phyloP scores from a whole-genome alignment of 1,140 invertebrate species.

The Vollenhovia emeryi region DNA sequence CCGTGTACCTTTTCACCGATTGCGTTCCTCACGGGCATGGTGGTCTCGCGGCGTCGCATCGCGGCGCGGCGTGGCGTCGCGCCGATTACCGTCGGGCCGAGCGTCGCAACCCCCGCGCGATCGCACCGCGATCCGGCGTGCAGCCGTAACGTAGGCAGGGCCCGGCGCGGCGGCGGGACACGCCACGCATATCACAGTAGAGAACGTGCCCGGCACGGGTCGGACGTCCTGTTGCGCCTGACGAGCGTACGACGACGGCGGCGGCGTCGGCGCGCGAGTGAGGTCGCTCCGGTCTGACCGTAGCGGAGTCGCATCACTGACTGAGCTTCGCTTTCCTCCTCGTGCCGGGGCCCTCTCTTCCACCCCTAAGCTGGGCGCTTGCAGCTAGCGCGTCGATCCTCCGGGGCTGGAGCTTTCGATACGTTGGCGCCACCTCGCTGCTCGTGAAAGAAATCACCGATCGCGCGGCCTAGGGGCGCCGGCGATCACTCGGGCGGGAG shows the following conservation, averaged over 20 bases:
- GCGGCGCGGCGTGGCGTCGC: constrained; percentile 30
- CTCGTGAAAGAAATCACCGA: constrained; percentile 59
- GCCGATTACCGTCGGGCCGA: constrained; percentile 39
- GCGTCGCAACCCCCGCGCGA: constrained; percentile 15
- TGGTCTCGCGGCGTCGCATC: constrained; percentile 26
- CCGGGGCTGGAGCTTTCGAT: constrained; percentile 67
- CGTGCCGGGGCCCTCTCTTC: constrained; percentile 1
- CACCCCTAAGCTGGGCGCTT: constrained; percentile 3
- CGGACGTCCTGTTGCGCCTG: constrained; percentile 66
- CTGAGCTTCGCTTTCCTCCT: constrained; percentile 71
- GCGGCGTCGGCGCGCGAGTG: not conserved
- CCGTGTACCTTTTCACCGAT: constrained; percentile 45
- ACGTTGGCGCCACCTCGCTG: constrained; percentile 81
- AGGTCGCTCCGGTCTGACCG: constrained; percentile 65
- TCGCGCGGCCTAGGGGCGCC: not conserved
- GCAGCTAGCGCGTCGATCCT: constrained; percentile 56
- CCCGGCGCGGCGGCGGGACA: not conserved
- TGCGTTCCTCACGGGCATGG: constrained; percentile 33
- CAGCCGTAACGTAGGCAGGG: not conserved
- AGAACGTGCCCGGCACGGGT: constrained; percentile 23
- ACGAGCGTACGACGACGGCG: constrained; percentile 11
- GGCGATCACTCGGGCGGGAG: not conserved
- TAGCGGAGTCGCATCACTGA: constrained; percentile 79
- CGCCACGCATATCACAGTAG: constrained; percentile 49
- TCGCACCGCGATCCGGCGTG: constrained; percentile 7